Evolutionary conservation across 1,140 invertebrate species (phyloP).

Genomic region (Pogonognathellus flavescens): DNA sequence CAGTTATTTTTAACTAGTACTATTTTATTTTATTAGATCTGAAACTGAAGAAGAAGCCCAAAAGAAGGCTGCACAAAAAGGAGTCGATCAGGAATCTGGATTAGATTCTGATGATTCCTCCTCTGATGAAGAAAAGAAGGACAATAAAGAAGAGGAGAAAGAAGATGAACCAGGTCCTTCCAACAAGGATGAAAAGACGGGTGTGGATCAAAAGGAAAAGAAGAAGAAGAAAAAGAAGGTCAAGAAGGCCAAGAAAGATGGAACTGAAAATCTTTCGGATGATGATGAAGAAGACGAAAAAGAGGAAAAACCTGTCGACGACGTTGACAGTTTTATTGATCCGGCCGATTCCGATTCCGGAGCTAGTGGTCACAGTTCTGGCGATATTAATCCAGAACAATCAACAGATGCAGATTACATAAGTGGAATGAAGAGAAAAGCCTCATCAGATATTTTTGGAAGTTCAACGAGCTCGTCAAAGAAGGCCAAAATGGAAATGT

Average conservation of each 20-base stretch:
- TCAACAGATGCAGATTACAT: slow-evolving; percentile 50
- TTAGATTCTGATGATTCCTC: slow-evolving; percentile 88
- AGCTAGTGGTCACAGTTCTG: slow-evolving; percentile 25
- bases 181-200: slow-evolving; percentile 62
- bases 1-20: too few species aligned
- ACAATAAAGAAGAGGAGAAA: slow-evolving; percentile 69
- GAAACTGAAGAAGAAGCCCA: slow-evolving; percentile 82
- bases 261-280: slow-evolving; percentile 82
- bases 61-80: slow-evolving; percentile 78
- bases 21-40: slow-evolving; percentile 72
- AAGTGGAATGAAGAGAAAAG: slow-evolving; percentile 51
- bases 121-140: slow-evolving; percentile 77
- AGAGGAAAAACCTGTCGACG: slow-evolving; percentile 67
- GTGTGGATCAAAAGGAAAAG: slow-evolving; percentile 63
- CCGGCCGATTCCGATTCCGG: not conserved
- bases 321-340: slow-evolving; percentile 72
- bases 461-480: slow-evolving; percentile 70
- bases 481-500: slow-evolving; percentile 75
- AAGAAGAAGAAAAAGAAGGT: slow-evolving; percentile 65
- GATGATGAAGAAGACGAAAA: slow-evolving; percentile 75
- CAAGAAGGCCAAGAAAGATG: slow-evolving; percentile 77
- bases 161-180: slow-evolving; percentile 60
- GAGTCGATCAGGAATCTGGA: slow-evolving; percentile 90
- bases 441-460: slow-evolving; percentile 61
- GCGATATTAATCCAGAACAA: slow-evolving; percentile 67